Evolutionary conservation across 2,888 invertebrate species (phyloP).

Genomic region (Thereva nobilitata): DNA sequence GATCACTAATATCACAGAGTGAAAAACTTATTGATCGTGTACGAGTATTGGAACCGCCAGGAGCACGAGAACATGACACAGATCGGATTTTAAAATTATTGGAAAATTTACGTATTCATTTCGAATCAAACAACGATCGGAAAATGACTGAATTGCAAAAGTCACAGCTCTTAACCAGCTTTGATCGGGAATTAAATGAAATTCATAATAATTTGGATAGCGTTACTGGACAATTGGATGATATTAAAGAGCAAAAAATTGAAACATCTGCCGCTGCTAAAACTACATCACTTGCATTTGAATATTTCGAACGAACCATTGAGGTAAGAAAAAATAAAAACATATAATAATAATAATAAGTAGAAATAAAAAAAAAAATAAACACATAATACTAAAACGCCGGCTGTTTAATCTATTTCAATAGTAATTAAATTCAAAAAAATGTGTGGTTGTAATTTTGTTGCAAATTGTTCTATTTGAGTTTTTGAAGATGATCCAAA

Average conservation of each 20-base stretch:
- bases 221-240: slow-evolving; percentile 66
- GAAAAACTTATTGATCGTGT: slow-evolving; percentile 71
- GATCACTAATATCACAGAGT: slow-evolving; percentile 68
- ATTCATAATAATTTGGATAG: slow-evolving; percentile 74
- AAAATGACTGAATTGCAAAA: slow-evolving; percentile 67
- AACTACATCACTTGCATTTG: slow-evolving; percentile 71
- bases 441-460: slow-evolving; percentile 16
- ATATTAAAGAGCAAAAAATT: slow-evolving; percentile 70
- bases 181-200: slow-evolving; percentile 69
- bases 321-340: slow-evolving; percentile 62
- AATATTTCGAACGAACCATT: slow-evolving; percentile 76
- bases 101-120: slow-evolving; percentile 64
- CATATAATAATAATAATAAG: background rate
- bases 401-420: no score
- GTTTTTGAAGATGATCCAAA: slow-evolving; percentile 37
- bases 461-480: slow-evolving; percentile 15
- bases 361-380: background rate
- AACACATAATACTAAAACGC: no score
- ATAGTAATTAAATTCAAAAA: slow-evolving; percentile 33
- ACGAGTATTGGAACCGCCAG: slow-evolving; percentile 70
- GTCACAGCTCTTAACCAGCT: slow-evolving; percentile 70
- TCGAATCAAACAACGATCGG: slow-evolving; percentile 66
- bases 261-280: slow-evolving; percentile 73
- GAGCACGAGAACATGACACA: slow-evolving; percentile 69
- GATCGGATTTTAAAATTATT: slow-evolving; percentile 68